These are phyloP conservation scores for Pyralis farinalis DNA, from an alignment of 2,888 invertebrate species.

Conservation along the genomic window DNA sequence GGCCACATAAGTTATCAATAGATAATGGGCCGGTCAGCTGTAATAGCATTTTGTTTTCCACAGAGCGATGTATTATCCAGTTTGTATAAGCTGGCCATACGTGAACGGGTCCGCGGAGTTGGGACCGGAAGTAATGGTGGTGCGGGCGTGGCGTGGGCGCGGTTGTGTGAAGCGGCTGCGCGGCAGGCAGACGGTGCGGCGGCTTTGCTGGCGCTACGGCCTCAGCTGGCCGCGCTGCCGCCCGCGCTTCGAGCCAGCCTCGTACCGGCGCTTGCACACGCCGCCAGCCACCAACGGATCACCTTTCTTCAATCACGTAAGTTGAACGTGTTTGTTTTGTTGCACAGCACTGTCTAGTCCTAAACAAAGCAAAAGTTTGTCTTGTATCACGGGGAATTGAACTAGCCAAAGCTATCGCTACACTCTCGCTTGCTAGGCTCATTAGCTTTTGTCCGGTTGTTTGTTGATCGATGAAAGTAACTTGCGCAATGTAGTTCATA, in stretches of 20 bases:
- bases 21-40: too few relatives aligned
- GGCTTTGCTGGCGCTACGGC: constrained; percentile 34
- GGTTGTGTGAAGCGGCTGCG: constrained; percentile 26
- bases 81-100: constrained; percentile 39
- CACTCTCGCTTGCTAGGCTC: too few relatives aligned
- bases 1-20: too few relatives aligned
- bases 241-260: constrained; percentile 32
- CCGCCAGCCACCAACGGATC: constrained; percentile 50
- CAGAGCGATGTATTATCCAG: constrained; percentile 49
- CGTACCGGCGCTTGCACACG: constrained; percentile 60
- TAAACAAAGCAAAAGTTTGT: too few relatives aligned
- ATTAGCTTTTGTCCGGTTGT: too few relatives aligned
- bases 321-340: constrained; percentile 11
- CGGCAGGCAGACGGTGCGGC: constrained; percentile 36
- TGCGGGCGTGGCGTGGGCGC: constrained; percentile 24
- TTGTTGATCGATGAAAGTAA: too few relatives aligned
- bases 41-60: too few relatives aligned
- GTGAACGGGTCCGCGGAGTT: constrained; percentile 27
- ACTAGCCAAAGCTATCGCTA: too few relatives aligned
- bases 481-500: too few relatives aligned
- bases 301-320: constrained; percentile 53
- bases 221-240: constrained; percentile 29
- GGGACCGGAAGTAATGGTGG: constrained; percentile 17
- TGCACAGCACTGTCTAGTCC: too few relatives aligned
- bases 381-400: too few relatives aligned